phyloP scores from a whole-genome alignment of 2,888 invertebrate genomes.

The Conus canariensis region DNA sequence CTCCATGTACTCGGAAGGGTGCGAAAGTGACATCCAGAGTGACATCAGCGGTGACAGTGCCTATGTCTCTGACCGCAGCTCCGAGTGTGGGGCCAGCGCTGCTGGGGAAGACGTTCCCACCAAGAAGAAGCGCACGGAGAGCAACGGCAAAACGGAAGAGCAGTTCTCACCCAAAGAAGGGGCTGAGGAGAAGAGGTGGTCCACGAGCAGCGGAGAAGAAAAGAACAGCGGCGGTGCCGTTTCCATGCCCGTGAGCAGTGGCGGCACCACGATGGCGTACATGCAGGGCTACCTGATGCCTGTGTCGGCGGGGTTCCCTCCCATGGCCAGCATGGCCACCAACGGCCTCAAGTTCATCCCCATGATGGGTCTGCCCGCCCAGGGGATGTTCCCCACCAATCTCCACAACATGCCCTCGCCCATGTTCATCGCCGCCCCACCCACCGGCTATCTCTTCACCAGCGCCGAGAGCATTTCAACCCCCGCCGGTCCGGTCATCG shows the following conservation, averaged over 20 bases:
- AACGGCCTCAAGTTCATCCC: conserved; percentile 62
- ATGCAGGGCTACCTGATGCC: conserved; percentile 47
- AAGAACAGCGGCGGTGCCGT: background rate
- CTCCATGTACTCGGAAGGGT: conserved; percentile 43
- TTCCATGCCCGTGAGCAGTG: conserved; percentile 21
- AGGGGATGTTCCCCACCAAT: conserved; percentile 48
- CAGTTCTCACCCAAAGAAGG: conserved; percentile 37
- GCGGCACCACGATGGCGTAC: conserved; percentile 45
- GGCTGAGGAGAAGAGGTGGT: conserved; percentile 23
- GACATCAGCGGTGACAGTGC: conserved; percentile 62
- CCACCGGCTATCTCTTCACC: conserved; percentile 43
- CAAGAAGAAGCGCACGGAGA: conserved; percentile 35
- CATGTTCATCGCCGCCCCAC: conserved; percentile 50
- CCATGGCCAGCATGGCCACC: conserved; percentile 41
- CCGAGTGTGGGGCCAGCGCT: conserved; percentile 47
- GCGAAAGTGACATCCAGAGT: conserved; percentile 61
- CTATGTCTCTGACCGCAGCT: conserved; percentile 55
- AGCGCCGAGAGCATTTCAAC: conserved; percentile 40
- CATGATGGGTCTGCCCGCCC: conserved; percentile 54
- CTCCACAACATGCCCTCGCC: conserved; percentile 47
- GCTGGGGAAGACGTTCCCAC: conserved; percentile 29
- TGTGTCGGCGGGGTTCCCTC: conserved; percentile 55
- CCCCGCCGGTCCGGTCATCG: conserved; percentile 46
- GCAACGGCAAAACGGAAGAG: conserved; percentile 36
- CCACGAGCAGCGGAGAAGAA: background rate